Percentiles rank a stretch among this genome's conserved stretches.
Evolutionary conservation across 92 coral and sea anemone species (phyloP).

Genomic region (Hydrozoanthus gracilis): DNA sequence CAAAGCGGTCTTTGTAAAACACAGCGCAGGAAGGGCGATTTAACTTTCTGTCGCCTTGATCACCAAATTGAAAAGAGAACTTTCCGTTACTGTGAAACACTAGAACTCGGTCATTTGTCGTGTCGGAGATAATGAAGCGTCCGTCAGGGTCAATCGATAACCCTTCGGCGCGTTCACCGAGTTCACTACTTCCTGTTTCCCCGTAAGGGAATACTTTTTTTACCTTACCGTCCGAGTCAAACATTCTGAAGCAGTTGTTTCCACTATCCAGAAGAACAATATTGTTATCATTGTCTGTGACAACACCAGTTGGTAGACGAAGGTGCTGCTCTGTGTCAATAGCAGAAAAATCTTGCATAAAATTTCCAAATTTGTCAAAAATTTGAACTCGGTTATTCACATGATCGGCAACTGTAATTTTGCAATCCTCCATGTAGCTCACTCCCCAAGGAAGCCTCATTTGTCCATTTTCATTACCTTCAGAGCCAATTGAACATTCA

Average conservation of each 20-base stretch:
- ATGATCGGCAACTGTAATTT: constrained; percentile 70
- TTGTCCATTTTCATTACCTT: constrained; percentile 43
- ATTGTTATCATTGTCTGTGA: constrained; percentile 53
- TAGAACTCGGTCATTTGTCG: constrained; percentile 56
- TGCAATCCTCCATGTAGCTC: constrained; percentile 48
- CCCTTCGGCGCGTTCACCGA: constrained; percentile 69
- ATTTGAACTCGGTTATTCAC: constrained; percentile 61
- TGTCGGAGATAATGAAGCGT: constrained; percentile 64
- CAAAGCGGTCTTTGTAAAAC: constrained; percentile 62
- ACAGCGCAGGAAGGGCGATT: constrained; percentile 67
- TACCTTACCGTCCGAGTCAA: constrained; percentile 53
- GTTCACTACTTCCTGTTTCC: constrained; percentile 45
- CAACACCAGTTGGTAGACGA: constrained; percentile 62
- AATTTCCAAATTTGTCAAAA: constrained; percentile 40
- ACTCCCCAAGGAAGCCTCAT: constrained; percentile 76
- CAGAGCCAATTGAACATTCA: constrained; percentile 37
- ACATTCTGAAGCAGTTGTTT: constrained; percentile 45
- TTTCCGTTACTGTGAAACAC: constrained; percentile 56
- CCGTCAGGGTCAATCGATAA: constrained; percentile 68
- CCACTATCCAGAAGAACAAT: constrained; percentile 61
- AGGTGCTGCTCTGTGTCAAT: constrained; percentile 22
- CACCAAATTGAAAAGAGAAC: constrained; percentile 67
- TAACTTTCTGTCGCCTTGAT: constrained; percentile 46
- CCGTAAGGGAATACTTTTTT: constrained; percentile 37
- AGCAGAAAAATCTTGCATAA: not conserved